A percentile compares a stretch with the other conserved stretches of the same genome.
Conservation (phyloP, 2,888 invertebrate genomes). For the Yponomeuta malinellus region DNA sequence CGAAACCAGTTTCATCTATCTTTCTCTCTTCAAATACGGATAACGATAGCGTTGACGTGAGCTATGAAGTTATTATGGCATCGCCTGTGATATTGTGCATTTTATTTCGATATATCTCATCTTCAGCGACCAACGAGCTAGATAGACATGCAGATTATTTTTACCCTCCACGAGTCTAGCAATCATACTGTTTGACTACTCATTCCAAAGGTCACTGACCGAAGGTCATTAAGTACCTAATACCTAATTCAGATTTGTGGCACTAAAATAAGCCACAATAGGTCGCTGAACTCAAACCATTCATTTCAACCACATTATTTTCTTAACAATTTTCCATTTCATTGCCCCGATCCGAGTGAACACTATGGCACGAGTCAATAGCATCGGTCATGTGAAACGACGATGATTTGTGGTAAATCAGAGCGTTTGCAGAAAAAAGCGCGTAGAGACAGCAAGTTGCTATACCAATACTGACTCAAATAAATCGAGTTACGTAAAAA, state of each 20-base stretch:
- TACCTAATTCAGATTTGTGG: background rate
- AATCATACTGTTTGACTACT: background rate
- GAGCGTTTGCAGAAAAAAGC: background rate
- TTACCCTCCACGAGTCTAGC: background rate
- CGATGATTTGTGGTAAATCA: background rate
- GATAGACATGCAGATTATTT: background rate
- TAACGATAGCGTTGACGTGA: slow-evolving; percentile 42
- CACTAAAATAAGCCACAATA: slow-evolving; percentile 22
- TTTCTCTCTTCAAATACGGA: slow-evolving; percentile 43
- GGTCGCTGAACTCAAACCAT: slow-evolving; percentile 39
- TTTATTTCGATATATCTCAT: background rate
- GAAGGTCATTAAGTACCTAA: background rate
- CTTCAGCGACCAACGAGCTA: background rate
- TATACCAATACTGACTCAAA: too few relatives aligned
- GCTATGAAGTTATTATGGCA: slow-evolving; percentile 27
- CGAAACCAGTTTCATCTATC: slow-evolving; percentile 46
- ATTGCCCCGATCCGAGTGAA: slow-evolving; percentile 42
- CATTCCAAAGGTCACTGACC: background rate
- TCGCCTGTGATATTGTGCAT: background rate
- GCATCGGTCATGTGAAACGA: slow-evolving; percentile 9
- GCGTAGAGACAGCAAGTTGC: too few relatives aligned
- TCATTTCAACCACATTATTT: slow-evolving; percentile 55
- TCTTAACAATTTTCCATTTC: slow-evolving; percentile 56
- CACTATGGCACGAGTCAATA: slow-evolving; percentile 59
- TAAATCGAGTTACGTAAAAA: too few relatives aligned